Percentiles rank a stretch among this genome's conserved stretches.
phyloP scores from a whole-genome alignment of 1,140 invertebrate species.

The Habropoda laboriosa region DNA sequence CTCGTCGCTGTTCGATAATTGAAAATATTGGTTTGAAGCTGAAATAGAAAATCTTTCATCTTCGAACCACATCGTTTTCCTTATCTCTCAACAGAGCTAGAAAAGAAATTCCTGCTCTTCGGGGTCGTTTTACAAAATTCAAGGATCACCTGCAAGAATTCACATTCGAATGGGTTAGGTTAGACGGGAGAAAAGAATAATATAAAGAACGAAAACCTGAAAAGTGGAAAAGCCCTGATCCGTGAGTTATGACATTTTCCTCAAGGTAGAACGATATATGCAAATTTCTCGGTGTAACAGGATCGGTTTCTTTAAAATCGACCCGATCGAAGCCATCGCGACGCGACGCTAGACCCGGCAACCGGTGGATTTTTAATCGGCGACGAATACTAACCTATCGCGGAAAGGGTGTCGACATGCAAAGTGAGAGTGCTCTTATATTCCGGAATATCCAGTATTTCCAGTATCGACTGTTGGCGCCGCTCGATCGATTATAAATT shows the following conservation, averaged over 20 bases:
- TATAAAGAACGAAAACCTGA: not conserved
- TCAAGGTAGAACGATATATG: not conserved
- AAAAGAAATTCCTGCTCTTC: no score
- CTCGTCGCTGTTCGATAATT: no score
- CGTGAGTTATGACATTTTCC: not conserved
- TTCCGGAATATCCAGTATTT: conserved; percentile 68
- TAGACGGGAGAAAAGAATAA: not conserved
- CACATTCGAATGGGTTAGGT: no score
- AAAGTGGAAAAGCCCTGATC: not conserved
- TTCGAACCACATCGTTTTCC: no score
- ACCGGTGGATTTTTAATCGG: conserved; percentile 19
- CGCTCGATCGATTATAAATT: conserved; percentile 54
- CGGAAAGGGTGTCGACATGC: conserved; percentile 43
- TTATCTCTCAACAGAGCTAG: not conserved
- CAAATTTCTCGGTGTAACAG: not conserved
- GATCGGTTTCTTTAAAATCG: not conserved
- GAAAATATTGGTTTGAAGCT: no score
- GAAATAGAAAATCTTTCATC: no score
- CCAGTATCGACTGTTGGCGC: conserved; percentile 57
- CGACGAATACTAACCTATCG: not conserved
- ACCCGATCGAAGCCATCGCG: not conserved
- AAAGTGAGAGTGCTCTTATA: conserved; percentile 50
- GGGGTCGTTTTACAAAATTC: no score
- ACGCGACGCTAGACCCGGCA: conserved; percentile 1
- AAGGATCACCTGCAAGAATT: no score